These are phyloP conservation scores for Drosophila paramelanica DNA, from an alignment of 2,888 invertebrate genomes.

Conservation along the genomic window DNA sequence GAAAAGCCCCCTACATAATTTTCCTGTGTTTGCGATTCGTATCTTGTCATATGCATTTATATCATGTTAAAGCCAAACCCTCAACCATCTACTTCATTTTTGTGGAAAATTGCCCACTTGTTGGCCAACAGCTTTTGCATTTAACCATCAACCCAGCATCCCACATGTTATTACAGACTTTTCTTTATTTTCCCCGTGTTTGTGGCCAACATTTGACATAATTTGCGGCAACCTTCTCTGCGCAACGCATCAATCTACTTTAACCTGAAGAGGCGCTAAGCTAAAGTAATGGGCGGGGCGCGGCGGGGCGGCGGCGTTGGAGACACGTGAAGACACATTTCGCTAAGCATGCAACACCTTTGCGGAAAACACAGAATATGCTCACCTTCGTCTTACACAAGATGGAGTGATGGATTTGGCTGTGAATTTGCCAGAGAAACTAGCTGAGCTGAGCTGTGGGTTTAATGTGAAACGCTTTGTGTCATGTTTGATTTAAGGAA, in stretches of 20 bases:
- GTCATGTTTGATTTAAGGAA: conserved; percentile 53
- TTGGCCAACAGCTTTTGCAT: conserved; percentile 24
- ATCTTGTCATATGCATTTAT: conserved; percentile 5
- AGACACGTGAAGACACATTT: conserved; percentile 35
- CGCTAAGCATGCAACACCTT: conserved; percentile 26
- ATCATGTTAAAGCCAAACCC: conserved; percentile 17
- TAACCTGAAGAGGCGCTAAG: conserved; percentile 23
- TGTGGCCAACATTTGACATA: conserved; percentile 47
- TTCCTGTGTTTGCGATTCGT: neutral
- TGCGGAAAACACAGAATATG: conserved; percentile 27
- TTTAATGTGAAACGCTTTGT: conserved; percentile 41
- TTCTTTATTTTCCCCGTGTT: conserved; percentile 4
- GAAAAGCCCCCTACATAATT: neutral
- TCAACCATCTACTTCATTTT: conserved; percentile 27
- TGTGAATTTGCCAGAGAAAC: conserved; percentile 27
- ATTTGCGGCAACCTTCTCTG: conserved; percentile 40
- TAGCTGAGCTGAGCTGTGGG: conserved; percentile 23
- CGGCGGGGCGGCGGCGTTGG: neutral
- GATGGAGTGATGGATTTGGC: conserved; percentile 50
- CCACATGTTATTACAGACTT: too few species aligned
- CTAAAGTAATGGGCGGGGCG: neutral
- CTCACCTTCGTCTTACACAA: conserved; percentile 14
- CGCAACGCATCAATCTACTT: conserved; percentile 58
- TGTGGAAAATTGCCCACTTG: conserved; percentile 38
- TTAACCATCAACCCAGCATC: conserved; percentile 20